Evolutionary conservation across 1,140 invertebrate genomes (phyloP).

Genomic region (Chrysomallon squamiferum): DNA sequence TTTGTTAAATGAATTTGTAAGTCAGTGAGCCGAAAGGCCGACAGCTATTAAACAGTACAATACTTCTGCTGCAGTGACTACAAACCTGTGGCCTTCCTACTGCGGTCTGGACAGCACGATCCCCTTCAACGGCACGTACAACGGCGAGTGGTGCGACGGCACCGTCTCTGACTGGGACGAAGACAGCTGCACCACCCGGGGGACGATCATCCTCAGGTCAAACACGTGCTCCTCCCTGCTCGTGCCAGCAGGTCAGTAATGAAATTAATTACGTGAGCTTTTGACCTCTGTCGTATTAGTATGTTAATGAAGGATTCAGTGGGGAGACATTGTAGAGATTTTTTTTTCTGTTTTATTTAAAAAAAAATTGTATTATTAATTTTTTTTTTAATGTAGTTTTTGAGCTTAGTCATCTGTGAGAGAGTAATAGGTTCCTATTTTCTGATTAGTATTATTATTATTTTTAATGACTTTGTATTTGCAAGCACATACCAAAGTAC

Average conservation of each 20-base stretch:
- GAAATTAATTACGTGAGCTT: no score
- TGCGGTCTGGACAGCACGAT: slow-evolving; percentile 36
- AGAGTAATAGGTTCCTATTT: no score
- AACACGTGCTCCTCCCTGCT: slow-evolving; percentile 30
- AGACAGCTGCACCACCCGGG: slow-evolving; percentile 26
- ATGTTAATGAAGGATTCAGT: background rate
- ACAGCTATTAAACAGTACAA: no score
- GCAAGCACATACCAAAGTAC: no score
- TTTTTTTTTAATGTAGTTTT: no score
- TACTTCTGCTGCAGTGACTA: slow-evolving; percentile 15
- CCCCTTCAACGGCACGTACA: slow-evolving; percentile 37
- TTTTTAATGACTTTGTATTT: no score
- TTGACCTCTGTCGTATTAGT: background rate
- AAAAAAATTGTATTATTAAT: no score
- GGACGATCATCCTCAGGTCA: slow-evolving; percentile 23
- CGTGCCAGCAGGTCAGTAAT: slow-evolving; percentile 24
- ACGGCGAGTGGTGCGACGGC: slow-evolving; percentile 27
- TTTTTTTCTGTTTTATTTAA: background rate
- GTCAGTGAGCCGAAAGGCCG: no score
- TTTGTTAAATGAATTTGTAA: no score
- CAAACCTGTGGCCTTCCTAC: slow-evolving; percentile 33
- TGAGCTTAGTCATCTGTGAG: no score
- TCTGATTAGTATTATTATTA: no score
- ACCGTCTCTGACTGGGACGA: slow-evolving; percentile 37
- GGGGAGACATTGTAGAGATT: background rate